Percentiles rank a stretch among this genome's conserved stretches.
Conservation (phyloP, 2,888 invertebrate genomes). For the Hipparchia sbordonii region DNA sequence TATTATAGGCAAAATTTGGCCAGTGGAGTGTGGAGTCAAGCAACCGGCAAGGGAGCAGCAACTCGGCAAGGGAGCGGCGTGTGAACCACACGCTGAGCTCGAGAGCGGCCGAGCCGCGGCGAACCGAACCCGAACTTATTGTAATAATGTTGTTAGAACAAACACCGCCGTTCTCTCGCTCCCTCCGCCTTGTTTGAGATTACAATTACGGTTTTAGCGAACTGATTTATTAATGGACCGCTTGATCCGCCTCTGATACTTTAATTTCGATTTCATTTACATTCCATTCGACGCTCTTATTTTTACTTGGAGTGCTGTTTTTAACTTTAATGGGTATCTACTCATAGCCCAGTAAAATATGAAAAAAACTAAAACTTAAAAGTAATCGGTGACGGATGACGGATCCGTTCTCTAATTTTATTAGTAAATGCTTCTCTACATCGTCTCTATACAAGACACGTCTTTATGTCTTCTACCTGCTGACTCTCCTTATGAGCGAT, state of each 20-base stretch:
- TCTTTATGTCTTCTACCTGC: too few species aligned
- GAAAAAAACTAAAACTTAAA: too few species aligned
- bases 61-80: slow-evolving; percentile 55
- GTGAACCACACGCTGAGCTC: slow-evolving; percentile 48
- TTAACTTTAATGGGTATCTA: not conserved
- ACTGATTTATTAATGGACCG: slow-evolving; percentile 83
- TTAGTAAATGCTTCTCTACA: too few species aligned
- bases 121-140: slow-evolving; percentile 77
- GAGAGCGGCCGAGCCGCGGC: slow-evolving; percentile 51
- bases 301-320: slow-evolving; percentile 24
- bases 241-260: slow-evolving; percentile 81
- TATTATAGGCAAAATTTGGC: too few species aligned
- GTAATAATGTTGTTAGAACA: slow-evolving; percentile 82
- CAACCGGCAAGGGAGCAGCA: not conserved
- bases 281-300: slow-evolving; percentile 56
- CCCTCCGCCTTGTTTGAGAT: slow-evolving; percentile 73
- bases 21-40: not conserved
- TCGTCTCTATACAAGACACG: too few species aligned
- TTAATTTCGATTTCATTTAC: slow-evolving; percentile 80
- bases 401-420: too few species aligned
- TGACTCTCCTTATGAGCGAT: too few species aligned
- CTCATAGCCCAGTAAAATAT: not conserved
- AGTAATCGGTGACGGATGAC: too few species aligned
- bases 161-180: slow-evolving; percentile 72
- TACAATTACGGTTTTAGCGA: slow-evolving; percentile 83